Evolutionary conservation across 2,888 invertebrate species (phyloP), one percentile per base, ranked within the genome.

Genomic region (Drosophila pseudotakahashii): DNA sequence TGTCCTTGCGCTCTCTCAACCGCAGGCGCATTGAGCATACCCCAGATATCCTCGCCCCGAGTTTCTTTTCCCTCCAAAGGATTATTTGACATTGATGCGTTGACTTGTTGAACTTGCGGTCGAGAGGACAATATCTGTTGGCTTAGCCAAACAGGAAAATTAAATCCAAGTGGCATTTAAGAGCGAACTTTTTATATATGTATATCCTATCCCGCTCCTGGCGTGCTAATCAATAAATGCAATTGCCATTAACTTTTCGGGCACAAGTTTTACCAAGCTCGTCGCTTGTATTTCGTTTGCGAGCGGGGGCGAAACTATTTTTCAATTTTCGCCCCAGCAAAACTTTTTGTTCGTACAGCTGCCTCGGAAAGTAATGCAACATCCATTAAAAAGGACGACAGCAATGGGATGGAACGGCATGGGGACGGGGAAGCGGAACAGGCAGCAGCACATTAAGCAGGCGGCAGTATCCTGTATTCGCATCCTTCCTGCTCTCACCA

Each of bases 291-390:
- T 68, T 60, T 39, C 52, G 48, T 42, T 47, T 52, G 34, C 37
- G 23, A 44, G n/a, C 57, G 62, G 51, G 23, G 48, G 57, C 23
- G 58, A 76, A 84, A 78, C 76, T 79, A 82, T 80, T 87, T 84
- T 82, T 82, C 73, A 84, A 79, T 84, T 87, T 81, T 76, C 69
- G 53, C 47, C 60, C 14, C 26, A 41, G 58, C 51, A 70, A 47
- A 75, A 77, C 61, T 60, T 76, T 61, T 50, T 19, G 54, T 62
- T 64, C 57, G 53, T 41, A 19, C 81, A 72, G 76, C 60, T 70
- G 73, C 66, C 77, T 67, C 63, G 66, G 30, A 74, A 75, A 53
- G 73, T 83, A 84, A 72, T 80, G 81, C 84, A 86, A 84, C 78
- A 79, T 77, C 70, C 77, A 84, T 87, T 78, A 81, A 80, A 77